Conservation (phyloP, 2,888 invertebrate genomes). For the Hyppa rectilinea region DNA sequence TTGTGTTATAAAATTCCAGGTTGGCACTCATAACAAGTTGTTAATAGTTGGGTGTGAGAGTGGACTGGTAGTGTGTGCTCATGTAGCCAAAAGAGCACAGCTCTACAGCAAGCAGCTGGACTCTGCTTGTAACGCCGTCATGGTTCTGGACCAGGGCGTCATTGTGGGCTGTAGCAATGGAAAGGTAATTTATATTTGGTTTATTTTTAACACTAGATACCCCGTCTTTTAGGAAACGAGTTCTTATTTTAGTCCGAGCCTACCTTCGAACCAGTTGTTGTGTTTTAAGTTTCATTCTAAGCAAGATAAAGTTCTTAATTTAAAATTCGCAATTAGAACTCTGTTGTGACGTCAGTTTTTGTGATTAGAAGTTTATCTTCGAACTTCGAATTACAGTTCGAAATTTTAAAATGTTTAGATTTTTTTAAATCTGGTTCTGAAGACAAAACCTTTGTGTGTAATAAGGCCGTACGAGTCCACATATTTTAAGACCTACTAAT, state of each 20-base stretch:
- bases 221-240: too few relatives aligned
- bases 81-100: constrained; percentile 88
- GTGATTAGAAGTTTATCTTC: too few relatives aligned
- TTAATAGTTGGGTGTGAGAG: constrained; percentile 92
- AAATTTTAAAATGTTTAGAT: too few relatives aligned
- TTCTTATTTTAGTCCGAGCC: too few relatives aligned
- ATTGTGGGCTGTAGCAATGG: constrained; percentile 92
- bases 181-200: constrained; percentile 76
- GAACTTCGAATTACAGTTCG: too few relatives aligned
- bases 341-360: too few relatives aligned
- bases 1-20: constrained; percentile 78
- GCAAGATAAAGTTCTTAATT: too few relatives aligned
- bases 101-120: constrained; percentile 81
- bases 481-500: not conserved
- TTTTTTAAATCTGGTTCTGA: too few relatives aligned
- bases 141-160: constrained; percentile 84
- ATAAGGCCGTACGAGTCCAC: not conserved
- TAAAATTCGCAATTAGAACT: too few relatives aligned
- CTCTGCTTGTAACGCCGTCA: constrained; percentile 91
- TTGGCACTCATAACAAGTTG: constrained; percentile 92
- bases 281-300: too few relatives aligned
- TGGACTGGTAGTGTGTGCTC: constrained; percentile 89
- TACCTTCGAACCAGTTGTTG: too few relatives aligned
- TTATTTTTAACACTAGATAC: not conserved
- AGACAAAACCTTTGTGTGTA: too few relatives aligned